Base-by-base conservation (phyloP, 1,140 invertebrate genomes). In the Meteorus sp. region DNA sequence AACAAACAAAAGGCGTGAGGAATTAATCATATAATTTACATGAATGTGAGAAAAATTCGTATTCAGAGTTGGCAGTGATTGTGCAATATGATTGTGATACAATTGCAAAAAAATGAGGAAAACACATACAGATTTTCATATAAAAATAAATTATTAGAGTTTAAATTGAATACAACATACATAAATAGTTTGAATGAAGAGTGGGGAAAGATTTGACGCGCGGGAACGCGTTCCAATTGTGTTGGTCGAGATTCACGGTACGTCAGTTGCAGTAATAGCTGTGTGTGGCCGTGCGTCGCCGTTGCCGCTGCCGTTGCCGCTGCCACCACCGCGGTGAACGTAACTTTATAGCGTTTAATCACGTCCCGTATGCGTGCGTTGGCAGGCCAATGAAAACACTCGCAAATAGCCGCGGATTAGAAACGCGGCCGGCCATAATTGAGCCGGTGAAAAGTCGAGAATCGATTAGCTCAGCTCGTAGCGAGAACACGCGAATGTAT, bases 301-400 rank as follows among this genome's bases (percentile, higher is more conserved):
- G 41, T 44, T 44, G 15, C 17, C 31, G 45, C n/a, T 19, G 23
- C 19, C 29, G 29, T 19, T 9, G 29, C 19, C 29, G 29, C 29
- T 13, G 29, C 13, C 6, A 17, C 20, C 29, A 35, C 9, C 51
- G 51, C 50, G 50, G 50, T 31, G 35, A 39, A 44, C 37, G 57
- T 59, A 52, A 56, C 50, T 33, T 50, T 56, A 52, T 56, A 56
- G 60, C 60, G 35, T 61, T 61, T 61, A 61, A 61, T 61, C 55
- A 43, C 60, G 37, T 41, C 39, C 35, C 35, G 37, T 41, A 31
- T 37, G 22, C 51, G 51, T 51, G 35, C 20, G 47, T 41, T 60
- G 44, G 45, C 54, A 41, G 13, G 39, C 48, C 55, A 54, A 39
- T 54, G 51, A 58, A 58, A 51, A 33, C 51, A 47, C 27, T 53